Conservation (phyloP, 2,888 invertebrate species). For the Eumerus sabulonum region DNA sequence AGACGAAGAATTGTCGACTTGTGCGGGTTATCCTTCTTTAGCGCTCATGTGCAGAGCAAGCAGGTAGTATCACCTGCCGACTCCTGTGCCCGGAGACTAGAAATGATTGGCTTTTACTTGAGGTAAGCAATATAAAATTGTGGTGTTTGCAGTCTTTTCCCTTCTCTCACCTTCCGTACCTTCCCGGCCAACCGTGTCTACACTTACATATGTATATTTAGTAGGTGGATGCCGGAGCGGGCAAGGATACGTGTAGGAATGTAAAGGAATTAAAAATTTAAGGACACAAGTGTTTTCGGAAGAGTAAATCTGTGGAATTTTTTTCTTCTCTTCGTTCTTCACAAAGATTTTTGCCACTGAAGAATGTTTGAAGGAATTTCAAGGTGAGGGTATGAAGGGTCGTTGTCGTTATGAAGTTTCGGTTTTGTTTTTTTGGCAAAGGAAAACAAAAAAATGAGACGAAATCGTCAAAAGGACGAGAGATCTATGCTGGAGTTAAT, state of each 20-base stretch:
- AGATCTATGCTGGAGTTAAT: slow-evolving; percentile 28
- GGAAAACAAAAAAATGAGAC: too few relatives aligned
- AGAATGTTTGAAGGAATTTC: slow-evolving; percentile 47
- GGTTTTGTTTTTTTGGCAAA: too few relatives aligned
- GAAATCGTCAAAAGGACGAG: neutral
- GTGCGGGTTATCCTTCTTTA: slow-evolving; percentile 41
- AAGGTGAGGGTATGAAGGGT: neutral
- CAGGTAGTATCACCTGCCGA: slow-evolving; percentile 10
- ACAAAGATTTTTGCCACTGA: slow-evolving; percentile 34
- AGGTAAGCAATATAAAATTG: slow-evolving; percentile 68
- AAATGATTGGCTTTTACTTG: slow-evolving; percentile 68
- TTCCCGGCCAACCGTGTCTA: too few relatives aligned
- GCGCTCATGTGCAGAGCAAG: slow-evolving; percentile 40
- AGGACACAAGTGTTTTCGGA: slow-evolving; percentile 53
- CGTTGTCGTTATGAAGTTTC: too few relatives aligned
- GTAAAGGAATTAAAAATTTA: slow-evolving; percentile 65
- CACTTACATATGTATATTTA: too few relatives aligned
- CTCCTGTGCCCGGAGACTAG: slow-evolving; percentile 24
- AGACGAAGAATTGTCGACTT: slow-evolving; percentile 40
- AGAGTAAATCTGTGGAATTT: slow-evolving; percentile 57
- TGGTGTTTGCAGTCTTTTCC: slow-evolving; percentile 46
- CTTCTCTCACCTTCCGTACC: neutral
- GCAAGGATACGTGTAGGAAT: slow-evolving; percentile 48
- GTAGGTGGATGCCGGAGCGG: neutral
- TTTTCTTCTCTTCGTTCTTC: slow-evolving; percentile 4